Conservation (phyloP, 1,140 invertebrate genomes). For the Diprion similis region DNA sequence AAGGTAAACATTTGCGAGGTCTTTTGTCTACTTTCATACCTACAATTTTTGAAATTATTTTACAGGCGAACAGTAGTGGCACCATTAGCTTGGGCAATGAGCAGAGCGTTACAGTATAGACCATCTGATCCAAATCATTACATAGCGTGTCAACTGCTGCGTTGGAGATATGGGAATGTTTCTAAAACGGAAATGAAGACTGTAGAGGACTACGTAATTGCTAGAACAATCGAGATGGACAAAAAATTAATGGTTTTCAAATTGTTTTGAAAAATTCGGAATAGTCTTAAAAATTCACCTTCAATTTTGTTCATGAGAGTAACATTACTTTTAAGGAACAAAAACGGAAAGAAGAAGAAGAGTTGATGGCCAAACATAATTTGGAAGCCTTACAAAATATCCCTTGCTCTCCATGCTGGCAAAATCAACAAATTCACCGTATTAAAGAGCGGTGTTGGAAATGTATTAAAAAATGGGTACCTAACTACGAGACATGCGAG, state of each 20-base stretch:
- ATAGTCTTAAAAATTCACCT: not conserved
- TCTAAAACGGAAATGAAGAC: slow-evolving; percentile 3
- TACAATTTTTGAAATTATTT: not conserved
- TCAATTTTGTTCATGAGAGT: not conserved
- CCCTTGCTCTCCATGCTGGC: not conserved
- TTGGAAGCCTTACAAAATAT: slow-evolving; percentile 9
- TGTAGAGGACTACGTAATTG: not conserved
- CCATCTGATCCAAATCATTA: slow-evolving; percentile 38
- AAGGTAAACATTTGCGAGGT: slow-evolving; percentile 22
- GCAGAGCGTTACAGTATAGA: slow-evolving; percentile 29
- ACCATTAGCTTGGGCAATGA: slow-evolving; percentile 40
- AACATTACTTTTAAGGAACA: not conserved
- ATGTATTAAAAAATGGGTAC: slow-evolving; percentile 15
- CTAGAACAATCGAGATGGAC: slow-evolving; percentile 6
- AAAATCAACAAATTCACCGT: slow-evolving; percentile 11
- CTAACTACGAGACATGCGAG: slow-evolving; percentile 9
- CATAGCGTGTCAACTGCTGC: slow-evolving; percentile 34
- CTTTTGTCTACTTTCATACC: not conserved
- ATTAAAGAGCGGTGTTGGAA: slow-evolving; percentile 13
- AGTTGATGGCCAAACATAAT: not conserved
- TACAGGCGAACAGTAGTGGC: slow-evolving; percentile 36
- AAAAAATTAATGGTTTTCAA: slow-evolving; percentile 6
- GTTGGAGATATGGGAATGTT: slow-evolving; percentile 33
- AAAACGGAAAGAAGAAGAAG: slow-evolving; percentile 8
- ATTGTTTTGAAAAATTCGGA: not conserved